Conservation (phyloP, 2,113 vertebrate species). For the Brachyhypopomus occidentalis region DNA sequence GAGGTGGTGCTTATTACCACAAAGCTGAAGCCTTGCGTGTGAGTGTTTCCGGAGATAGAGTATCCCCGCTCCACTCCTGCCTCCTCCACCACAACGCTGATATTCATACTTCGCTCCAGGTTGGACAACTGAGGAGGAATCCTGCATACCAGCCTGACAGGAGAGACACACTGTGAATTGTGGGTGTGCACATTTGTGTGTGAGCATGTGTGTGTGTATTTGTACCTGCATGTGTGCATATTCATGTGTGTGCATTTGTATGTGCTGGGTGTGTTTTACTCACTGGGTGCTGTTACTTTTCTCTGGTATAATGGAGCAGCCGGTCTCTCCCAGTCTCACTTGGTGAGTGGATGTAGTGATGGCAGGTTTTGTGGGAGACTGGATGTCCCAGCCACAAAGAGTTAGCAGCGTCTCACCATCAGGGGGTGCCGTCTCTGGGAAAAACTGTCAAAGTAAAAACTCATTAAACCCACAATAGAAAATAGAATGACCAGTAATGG, state of each 20-base stretch:
- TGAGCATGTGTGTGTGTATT: not conserved
- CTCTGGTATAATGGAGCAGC: constrained; percentile 70
- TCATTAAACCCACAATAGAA: not conserved
- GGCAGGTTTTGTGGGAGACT: constrained; percentile 38
- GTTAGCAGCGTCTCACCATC: constrained; percentile 80
- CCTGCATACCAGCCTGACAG: constrained; percentile 78
- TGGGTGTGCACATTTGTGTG: not conserved
- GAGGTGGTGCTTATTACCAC: constrained; percentile 72
- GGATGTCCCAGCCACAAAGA: constrained; percentile 86
- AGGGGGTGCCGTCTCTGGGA: constrained; percentile 78
- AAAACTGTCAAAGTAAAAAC: constrained; percentile 75
- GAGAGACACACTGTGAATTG: not conserved
- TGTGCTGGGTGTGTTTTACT: constrained; percentile 34
- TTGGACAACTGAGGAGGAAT: constrained; percentile 60
- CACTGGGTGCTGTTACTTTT: constrained; percentile 75
- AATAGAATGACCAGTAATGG: not conserved
- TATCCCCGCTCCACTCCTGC: constrained; percentile 60
- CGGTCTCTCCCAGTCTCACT: constrained; percentile 75
- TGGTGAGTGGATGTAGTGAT: constrained; percentile 62
- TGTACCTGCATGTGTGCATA: not conserved
- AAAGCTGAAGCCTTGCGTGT: constrained; percentile 76
- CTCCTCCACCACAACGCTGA: constrained; percentile 79
- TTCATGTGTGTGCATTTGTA: not conserved
- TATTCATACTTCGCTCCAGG: constrained; percentile 56
- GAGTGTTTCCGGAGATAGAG: constrained; percentile 73